Percentiles rank a stretch among this genome's conserved stretches.
These are phyloP conservation scores for Chloroceryle aenea DNA, from an alignment of 2,113 vertebrate genomes.

Conservation along the genomic window DNA sequence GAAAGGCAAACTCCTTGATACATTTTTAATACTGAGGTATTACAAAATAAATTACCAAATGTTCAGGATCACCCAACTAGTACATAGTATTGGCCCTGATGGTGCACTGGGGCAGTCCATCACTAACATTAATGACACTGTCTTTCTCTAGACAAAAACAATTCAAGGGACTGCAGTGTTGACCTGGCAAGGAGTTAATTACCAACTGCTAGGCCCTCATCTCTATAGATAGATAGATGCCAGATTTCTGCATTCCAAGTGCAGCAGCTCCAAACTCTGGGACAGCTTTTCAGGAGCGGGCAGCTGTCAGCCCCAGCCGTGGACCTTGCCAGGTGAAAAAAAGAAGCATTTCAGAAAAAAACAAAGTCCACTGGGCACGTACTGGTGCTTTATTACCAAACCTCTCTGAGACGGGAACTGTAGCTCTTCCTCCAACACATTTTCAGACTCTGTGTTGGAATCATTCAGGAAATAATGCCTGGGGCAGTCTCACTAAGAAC, in stretches of 20 bases:
- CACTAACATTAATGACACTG: background rate
- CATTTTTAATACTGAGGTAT: background rate
- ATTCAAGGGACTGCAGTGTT: background rate
- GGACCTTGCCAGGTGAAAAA: background rate
- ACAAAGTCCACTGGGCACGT: accelerated
- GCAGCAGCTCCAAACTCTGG: background rate
- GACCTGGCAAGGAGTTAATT: background rate
- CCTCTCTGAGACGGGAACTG: background rate
- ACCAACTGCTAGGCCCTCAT: background rate
- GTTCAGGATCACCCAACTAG: background rate
- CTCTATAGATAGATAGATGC: background rate
- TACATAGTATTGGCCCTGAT: accelerated
- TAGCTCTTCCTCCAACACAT: background rate
- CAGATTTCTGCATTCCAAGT: background rate
- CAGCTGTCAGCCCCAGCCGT: background rate
- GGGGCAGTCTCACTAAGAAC: background rate
- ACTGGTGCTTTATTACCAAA: background rate
- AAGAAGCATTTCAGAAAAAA: background rate
- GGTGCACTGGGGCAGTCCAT: background rate
- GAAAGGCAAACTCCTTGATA: background rate
- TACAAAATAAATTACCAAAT: background rate
- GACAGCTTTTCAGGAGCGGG: background rate
- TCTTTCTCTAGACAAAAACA: background rate
- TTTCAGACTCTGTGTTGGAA: background rate
- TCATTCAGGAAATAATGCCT: background rate